Evolutionary conservation across 30 jellyfish, hydroid and myxozoan genomes (phyloP), one percentile per base, ranked within the genome.

Genomic region (Aurelia aurita): DNA sequence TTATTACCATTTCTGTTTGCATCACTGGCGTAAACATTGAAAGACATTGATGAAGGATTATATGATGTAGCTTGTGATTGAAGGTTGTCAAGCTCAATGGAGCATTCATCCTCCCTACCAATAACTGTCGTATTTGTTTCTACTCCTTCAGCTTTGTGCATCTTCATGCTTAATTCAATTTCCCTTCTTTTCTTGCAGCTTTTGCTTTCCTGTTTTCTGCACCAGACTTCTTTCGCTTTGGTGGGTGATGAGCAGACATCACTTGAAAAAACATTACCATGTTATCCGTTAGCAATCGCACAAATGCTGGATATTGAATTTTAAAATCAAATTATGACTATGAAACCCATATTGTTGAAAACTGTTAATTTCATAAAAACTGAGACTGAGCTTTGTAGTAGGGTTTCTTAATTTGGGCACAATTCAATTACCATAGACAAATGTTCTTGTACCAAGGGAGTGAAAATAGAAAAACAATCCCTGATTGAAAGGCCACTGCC

Each of bases 161-260:
- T n/a, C 43, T 22, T 45, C 34, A 35, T 69, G 19, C 80, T 32
- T 31, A 32, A 1, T 39, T 69, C 80, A 35, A 0, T 34, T 31
- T 69, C 85, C 29, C 88, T 55, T 35, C 47, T 35, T 35, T 35
- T 35, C 47, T 35, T 35, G 47, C 47, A 35, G 47, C 47, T 21
- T 78, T 63, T 2, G 71, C 69, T 35, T 63, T 78, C 34, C 71
- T 60, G 69, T 58, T 58, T 63, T 78, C 89, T 20, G 83, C 67
- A 20, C 89, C 89, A 60, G 74, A 44, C 43, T 78, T 78, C 83
- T 78, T 59, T 74, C 87, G 60, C 27, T 74, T 74, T 71, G 83
- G 68, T 32, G 83, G 83, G 26, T 32, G 83, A 44, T 71, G 44
- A 71, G 83, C 5, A 71, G 83, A 69, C 47, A 35, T 35, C 3